Evolutionary conservation across 2,113 vertebrate genomes (phyloP).

Genomic region (Merops nubicus): DNA sequence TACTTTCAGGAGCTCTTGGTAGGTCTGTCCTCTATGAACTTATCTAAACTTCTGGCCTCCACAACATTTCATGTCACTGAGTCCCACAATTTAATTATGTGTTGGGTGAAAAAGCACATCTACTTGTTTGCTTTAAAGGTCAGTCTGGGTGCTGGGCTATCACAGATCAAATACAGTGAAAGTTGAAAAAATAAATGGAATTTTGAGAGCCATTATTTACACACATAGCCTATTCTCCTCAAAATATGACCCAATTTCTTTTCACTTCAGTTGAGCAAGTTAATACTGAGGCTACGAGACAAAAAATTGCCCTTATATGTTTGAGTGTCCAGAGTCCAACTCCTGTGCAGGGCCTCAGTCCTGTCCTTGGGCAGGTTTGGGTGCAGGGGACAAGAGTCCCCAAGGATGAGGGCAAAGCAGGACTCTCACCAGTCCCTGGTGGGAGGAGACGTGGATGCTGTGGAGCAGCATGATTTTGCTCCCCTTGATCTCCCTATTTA

Average conservation of each 20-base stretch:
- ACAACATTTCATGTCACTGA: not conserved
- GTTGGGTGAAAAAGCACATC: not conserved
- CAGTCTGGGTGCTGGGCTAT: not conserved
- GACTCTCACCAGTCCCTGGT: not conserved
- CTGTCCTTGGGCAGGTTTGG: not conserved
- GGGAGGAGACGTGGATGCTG: not conserved
- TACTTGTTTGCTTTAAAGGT: slow-evolving; percentile 1
- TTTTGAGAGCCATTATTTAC: slow-evolving; percentile 2
- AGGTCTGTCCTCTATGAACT: not conserved
- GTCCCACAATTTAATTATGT: not conserved
- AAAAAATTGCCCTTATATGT: not conserved
- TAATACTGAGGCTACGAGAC: not conserved
- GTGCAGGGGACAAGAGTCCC: not conserved
- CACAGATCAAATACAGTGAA: not conserved
- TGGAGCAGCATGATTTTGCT: not conserved
- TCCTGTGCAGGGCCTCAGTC: not conserved
- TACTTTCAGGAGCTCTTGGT: not conserved
- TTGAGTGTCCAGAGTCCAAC: not conserved
- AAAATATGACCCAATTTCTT: not conserved
- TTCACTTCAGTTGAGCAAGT: not conserved
- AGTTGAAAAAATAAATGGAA: not conserved
- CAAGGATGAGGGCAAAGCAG: not conserved
- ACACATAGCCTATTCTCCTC: not conserved
- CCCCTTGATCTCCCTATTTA: not conserved
- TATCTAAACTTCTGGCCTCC: not conserved